phyloP scores from a whole-genome alignment of 2,888 invertebrate species.

The Digitonthophagus gazella region DNA sequence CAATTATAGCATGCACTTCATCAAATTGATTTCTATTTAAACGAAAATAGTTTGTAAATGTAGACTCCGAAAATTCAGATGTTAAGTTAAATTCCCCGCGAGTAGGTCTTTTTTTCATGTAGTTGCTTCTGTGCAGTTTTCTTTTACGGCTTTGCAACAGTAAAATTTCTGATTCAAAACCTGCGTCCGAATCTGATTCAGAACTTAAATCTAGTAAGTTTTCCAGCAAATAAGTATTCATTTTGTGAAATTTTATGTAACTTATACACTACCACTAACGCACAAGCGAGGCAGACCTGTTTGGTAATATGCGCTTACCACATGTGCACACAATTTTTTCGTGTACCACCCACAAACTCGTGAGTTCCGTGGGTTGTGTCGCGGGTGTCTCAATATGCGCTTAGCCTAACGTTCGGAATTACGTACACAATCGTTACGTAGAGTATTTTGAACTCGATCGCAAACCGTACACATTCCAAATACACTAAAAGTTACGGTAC shows the following conservation, averaged over 20 bases:
- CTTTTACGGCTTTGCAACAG: background rate
- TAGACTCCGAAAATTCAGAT: conserved; percentile 7
- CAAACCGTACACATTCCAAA: no score
- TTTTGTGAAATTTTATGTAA: background rate
- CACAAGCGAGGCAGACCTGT: background rate
- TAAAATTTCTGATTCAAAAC: background rate
- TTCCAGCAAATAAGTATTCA: background rate
- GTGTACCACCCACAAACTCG: background rate
- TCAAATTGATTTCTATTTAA: background rate
- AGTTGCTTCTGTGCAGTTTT: background rate
- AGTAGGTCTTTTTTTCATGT: conserved; percentile 2
- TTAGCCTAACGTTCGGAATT: no score
- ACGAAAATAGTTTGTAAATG: conserved; percentile 2
- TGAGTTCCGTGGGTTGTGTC: conserved; percentile 1
- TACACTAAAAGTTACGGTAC: no score
- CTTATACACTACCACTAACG: background rate
- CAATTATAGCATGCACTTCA: background rate
- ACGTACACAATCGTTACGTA: no score
- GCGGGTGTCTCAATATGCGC: conserved; percentile 8
- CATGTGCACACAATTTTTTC: conserved; percentile 2
- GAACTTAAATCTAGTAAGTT: background rate
- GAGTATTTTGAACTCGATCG: no score
- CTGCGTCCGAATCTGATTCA: background rate
- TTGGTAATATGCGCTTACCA: background rate
- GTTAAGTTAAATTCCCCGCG: conserved; percentile 1